Evolutionary conservation across 2,888 invertebrate species (phyloP).

Genomic region (Cerceris ruficornis): DNA sequence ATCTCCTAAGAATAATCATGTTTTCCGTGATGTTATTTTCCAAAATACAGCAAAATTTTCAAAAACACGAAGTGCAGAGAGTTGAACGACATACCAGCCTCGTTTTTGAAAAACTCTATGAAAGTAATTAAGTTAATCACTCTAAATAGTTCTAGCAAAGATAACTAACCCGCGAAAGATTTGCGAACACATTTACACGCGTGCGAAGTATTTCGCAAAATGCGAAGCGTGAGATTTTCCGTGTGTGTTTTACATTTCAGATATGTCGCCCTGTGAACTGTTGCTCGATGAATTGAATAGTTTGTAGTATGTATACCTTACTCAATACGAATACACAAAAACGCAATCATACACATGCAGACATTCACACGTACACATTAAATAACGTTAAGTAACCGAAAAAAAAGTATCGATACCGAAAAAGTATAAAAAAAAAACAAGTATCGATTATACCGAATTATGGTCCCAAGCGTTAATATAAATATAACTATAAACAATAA

Average conservation of each 20-base stretch:
- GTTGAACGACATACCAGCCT: too few species aligned
- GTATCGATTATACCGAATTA: slow-evolving; percentile 50
- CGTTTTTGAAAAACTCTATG: not conserved
- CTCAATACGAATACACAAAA: slow-evolving; percentile 65
- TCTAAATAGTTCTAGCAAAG: slow-evolving; percentile 2
- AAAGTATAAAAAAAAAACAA: too few species aligned
- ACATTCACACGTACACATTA: slow-evolving; percentile 7
- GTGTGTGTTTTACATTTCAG: slow-evolving; percentile 59
- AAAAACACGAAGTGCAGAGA: too few species aligned
- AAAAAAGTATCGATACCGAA: too few species aligned
- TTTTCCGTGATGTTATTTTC: too few species aligned
- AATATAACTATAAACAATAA: slow-evolving; percentile 49
- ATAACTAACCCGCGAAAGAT: not conserved
- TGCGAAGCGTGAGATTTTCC: slow-evolving; percentile 37
- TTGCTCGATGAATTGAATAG: slow-evolving; percentile 76
- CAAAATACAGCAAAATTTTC: too few species aligned
- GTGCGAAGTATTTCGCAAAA: slow-evolving; percentile 6
- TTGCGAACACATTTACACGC: not conserved
- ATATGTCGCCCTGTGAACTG: slow-evolving; percentile 66
- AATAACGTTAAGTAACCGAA: slow-evolving; percentile 17
- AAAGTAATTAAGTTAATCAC: slow-evolving; percentile 1
- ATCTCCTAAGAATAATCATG: too few species aligned
- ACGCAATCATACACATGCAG: slow-evolving; percentile 27
- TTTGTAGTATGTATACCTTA: slow-evolving; percentile 62
- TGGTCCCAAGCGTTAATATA: slow-evolving; percentile 60